Percentiles rank a stretch among this genome's conserved stretches.
Conservation (phyloP, 2,888 invertebrate species). For the Brachycybe producta region DNA sequence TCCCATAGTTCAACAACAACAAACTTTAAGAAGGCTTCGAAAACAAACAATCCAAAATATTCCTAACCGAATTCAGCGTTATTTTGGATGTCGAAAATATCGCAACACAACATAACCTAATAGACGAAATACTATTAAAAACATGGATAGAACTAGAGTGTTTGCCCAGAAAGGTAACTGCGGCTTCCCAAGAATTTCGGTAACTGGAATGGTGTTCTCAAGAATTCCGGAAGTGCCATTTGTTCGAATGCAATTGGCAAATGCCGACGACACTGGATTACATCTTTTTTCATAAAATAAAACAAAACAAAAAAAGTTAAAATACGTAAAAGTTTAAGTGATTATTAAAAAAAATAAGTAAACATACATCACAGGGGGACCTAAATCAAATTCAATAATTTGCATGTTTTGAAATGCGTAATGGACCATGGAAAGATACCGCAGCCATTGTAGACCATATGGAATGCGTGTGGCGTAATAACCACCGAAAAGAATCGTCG, state of each 20-base stretch:
- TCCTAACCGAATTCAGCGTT: too few relatives aligned
- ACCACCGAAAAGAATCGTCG: slow-evolving; percentile 61
- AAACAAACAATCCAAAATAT: too few relatives aligned
- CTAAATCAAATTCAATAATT: slow-evolving; percentile 58
- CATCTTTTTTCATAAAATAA: slow-evolving; percentile 48
- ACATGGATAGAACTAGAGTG: slow-evolving; percentile 53
- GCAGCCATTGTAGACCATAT: slow-evolving; percentile 57
- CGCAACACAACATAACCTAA: slow-evolving; percentile 59
- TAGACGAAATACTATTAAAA: slow-evolving; percentile 54
- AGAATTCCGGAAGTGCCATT: background rate
- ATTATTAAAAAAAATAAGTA: background rate
- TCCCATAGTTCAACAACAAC: too few relatives aligned
- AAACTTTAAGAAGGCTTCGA: too few relatives aligned
- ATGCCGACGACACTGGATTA: slow-evolving; percentile 48
- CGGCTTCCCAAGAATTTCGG: slow-evolving; percentile 52
- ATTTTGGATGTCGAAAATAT: slow-evolving; percentile 30
- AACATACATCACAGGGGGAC: slow-evolving; percentile 51
- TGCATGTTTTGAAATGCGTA: slow-evolving; percentile 72
- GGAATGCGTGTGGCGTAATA: slow-evolving; percentile 61
- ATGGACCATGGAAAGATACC: slow-evolving; percentile 61
- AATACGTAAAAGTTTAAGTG: too few relatives aligned
- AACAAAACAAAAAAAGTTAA: background rate
- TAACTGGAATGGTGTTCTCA: slow-evolving; percentile 43
- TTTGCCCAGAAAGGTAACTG: slow-evolving; percentile 58
- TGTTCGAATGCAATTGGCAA: slow-evolving; percentile 42